Evolutionary conservation across 37 sponge, comb jelly and placozoan species (phyloP).

Genomic region (Amphimedon queenslandica): DNA sequence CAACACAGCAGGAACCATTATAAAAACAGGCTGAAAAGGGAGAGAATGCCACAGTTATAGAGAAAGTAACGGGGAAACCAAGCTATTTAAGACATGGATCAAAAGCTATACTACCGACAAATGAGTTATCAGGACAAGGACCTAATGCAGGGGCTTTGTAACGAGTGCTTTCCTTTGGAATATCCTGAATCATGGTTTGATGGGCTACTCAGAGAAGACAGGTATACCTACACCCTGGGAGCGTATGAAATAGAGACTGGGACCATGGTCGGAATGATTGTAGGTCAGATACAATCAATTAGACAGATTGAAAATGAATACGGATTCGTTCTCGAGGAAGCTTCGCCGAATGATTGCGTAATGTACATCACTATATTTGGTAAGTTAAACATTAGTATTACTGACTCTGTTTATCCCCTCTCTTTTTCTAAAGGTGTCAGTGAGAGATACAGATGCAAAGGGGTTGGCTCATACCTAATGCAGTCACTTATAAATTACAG

Average conservation of each 20-base stretch:
- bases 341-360: neutral
- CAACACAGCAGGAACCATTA: too few relatives aligned
- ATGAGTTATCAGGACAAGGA: neutral
- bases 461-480: slow-evolving; percentile 1
- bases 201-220: neutral
- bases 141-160: neutral
- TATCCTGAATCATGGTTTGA: slow-evolving; percentile 9
- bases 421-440: slow-evolving; percentile 1
- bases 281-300: slow-evolving; percentile 1
- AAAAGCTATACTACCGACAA: neutral
- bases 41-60: too few relatives aligned
- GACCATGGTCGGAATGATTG: neutral
- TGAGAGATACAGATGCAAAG: neutral
- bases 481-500: neutral
- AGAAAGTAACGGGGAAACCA: too few relatives aligned
- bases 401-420: too few relatives aligned
- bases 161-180: slow-evolving; percentile 9
- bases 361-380: slow-evolving; percentile 6
- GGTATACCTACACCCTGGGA: neutral
- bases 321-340: neutral
- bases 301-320: neutral
- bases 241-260: neutral
- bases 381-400: neutral
- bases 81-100: too few relatives aligned
- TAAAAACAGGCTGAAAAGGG: too few relatives aligned